Conservation (phyloP, 2,113 vertebrate genomes). For the Notarius quadriscutis region DNA sequence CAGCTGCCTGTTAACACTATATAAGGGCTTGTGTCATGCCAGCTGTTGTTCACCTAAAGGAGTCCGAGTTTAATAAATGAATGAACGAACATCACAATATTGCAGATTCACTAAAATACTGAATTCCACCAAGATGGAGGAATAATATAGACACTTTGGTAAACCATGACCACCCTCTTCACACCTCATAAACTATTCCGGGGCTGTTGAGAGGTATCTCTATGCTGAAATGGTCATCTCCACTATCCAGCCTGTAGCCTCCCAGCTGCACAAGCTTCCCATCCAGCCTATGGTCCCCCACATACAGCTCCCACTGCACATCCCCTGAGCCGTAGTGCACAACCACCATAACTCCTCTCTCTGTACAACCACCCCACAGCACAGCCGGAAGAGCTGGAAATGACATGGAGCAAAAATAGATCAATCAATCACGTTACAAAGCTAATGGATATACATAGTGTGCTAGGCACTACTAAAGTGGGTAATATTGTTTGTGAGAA, state of each 20-base stretch:
- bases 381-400: constrained; percentile 35
- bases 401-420: background rate
- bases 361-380: constrained; percentile 58
- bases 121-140: background rate
- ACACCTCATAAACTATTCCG: constrained; percentile 57
- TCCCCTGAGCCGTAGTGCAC: constrained; percentile 54
- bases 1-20: background rate
- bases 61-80: background rate
- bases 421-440: background rate
- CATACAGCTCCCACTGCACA: constrained; percentile 59
- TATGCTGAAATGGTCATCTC: constrained; percentile 55
- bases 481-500: background rate
- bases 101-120: background rate
- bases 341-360: constrained; percentile 55
- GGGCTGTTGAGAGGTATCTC: constrained; percentile 57
- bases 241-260: constrained; percentile 44
- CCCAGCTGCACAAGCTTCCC: constrained; percentile 61
- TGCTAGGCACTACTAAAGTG: background rate
- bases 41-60: background rate
- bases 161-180: background rate
- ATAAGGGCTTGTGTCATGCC: background rate
- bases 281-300: constrained; percentile 55
- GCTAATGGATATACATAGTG: background rate
- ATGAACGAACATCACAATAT: background rate
- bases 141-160: background rate